Conservation (phyloP, 2,888 invertebrate genomes). For the Eupithecia pulchellata region DNA sequence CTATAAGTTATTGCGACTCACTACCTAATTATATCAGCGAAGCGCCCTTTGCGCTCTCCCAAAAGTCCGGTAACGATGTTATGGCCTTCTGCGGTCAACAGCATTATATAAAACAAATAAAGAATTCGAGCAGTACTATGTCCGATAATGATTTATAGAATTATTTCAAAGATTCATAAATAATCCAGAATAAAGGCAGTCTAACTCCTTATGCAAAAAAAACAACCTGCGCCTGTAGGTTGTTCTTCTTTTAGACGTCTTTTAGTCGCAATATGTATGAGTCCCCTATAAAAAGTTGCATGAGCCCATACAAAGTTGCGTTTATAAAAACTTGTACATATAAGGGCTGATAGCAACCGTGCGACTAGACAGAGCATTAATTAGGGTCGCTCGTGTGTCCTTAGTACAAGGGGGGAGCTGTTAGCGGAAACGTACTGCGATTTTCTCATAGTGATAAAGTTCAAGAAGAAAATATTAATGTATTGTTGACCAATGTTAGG, state of each 20-base stretch:
- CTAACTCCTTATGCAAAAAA: neutral
- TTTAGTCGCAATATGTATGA: neutral
- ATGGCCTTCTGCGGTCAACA: too few relatives aligned
- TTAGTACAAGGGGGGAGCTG: conserved; percentile 34
- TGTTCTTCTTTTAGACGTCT: too few relatives aligned
- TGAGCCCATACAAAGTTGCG: neutral
- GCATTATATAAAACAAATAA: too few relatives aligned
- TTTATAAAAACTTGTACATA: conserved; percentile 26
- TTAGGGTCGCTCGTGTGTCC: conserved; percentile 51
- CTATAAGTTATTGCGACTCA: too few relatives aligned
- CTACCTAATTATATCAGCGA: too few relatives aligned
- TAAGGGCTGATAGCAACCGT: conserved; percentile 47
- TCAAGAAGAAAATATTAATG: neutral
- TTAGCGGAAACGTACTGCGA: conserved; percentile 4
- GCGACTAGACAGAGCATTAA: conserved; percentile 50
- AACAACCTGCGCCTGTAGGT: neutral
- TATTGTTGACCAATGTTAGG: neutral
- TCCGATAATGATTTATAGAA: too few relatives aligned
- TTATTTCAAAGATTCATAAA: too few relatives aligned
- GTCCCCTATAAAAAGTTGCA: neutral
- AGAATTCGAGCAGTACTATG: too few relatives aligned
- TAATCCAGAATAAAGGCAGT: too few relatives aligned
- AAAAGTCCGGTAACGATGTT: too few relatives aligned
- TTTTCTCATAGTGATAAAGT: conserved; percentile 3
- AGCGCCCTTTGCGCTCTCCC: too few relatives aligned